Evolutionary conservation across 2,888 invertebrate species (phyloP).

Genomic region (Spisula subtruncata): DNA sequence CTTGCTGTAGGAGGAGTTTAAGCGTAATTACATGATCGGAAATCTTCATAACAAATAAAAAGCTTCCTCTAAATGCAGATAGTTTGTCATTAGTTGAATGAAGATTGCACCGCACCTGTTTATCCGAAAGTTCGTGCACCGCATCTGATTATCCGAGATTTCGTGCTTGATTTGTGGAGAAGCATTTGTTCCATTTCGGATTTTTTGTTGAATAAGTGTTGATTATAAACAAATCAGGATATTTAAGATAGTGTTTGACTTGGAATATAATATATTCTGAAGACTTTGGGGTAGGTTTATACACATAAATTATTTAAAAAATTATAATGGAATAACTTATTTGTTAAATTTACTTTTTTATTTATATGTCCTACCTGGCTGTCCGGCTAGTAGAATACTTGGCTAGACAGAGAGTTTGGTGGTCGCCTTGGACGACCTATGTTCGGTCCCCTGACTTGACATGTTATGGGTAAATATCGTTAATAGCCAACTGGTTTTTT

Average conservation of each 20-base stretch:
- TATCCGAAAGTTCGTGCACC: neutral
- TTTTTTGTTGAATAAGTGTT: neutral
- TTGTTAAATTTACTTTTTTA: too few relatives aligned
- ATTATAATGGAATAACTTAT: too few relatives aligned
- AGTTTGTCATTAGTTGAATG: neutral
- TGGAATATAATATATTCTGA: neutral
- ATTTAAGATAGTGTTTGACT: neutral
- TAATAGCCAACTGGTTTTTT: too few relatives aligned
- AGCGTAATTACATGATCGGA: neutral
- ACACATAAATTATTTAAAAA: too few relatives aligned
- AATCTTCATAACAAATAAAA: too few relatives aligned
- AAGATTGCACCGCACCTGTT: neutral
- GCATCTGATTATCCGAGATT: neutral
- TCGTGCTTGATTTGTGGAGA: neutral
- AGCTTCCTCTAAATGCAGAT: neutral
- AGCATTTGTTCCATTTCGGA: neutral
- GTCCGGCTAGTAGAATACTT: too few relatives aligned
- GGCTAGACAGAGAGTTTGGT: too few relatives aligned
- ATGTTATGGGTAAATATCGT: too few relatives aligned
- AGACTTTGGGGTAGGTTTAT: neutral
- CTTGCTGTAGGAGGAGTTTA: neutral
- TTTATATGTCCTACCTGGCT: too few relatives aligned
- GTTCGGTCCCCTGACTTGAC: too few relatives aligned
- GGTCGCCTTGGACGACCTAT: too few relatives aligned
- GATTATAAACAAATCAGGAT: neutral